A percentile compares a stretch with the other conserved stretches of the same genome.
Evolutionary conservation across 1,140 invertebrate species (phyloP).

Genomic region (Micrasema minimum): DNA sequence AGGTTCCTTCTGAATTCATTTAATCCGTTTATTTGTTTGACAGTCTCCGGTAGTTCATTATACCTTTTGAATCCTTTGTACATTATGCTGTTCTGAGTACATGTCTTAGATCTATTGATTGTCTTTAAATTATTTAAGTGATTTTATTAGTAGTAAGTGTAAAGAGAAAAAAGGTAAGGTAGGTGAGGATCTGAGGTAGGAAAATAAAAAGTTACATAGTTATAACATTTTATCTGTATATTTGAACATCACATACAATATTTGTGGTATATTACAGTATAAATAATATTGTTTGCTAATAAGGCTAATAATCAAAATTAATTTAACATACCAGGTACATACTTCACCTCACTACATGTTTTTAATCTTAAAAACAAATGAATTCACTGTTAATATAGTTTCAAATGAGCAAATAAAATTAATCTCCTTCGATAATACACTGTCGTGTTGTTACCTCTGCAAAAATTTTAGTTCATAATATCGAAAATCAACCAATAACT

Average conservation of each 20-base stretch:
- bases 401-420: conserved; percentile 21
- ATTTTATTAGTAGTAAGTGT: too few species aligned
- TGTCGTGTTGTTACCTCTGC: background rate
- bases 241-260: conserved; percentile 22
- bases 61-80: too few species aligned
- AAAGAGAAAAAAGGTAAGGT: too few species aligned
- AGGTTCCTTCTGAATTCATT: too few species aligned
- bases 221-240: conserved; percentile 22
- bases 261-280: conserved; percentile 21
- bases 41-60: too few species aligned
- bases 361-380: conserved; percentile 4
- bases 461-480: background rate
- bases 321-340: conserved; percentile 30
- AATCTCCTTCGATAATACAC: conserved; percentile 8
- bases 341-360: conserved; percentile 2
- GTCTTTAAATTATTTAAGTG: too few species aligned
- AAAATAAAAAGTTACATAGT: too few species aligned
- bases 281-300: conserved; percentile 29
- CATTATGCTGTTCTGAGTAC: too few species aligned
- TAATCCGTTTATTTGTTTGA: too few species aligned
- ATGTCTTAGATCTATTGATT: too few species aligned
- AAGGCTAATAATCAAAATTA: conserved; percentile 25
- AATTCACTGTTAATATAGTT: background rate
- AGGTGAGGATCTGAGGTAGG: too few species aligned
- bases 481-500: background rate